Conservation (phyloP, 2,113 vertebrate genomes). For the Alligator mississippiensis region DNA sequence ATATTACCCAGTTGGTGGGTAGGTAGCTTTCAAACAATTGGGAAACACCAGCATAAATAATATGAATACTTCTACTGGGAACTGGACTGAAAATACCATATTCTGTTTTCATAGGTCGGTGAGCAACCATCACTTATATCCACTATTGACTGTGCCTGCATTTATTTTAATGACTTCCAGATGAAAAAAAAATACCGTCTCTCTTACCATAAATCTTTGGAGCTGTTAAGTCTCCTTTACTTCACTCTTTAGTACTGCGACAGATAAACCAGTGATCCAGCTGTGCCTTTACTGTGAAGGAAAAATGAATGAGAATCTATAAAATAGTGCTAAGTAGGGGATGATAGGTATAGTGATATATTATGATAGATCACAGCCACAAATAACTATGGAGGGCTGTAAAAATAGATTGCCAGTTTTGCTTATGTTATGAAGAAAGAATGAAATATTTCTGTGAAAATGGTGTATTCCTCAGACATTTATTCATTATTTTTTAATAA, state of each 20-base stretch:
- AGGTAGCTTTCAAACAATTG: background rate
- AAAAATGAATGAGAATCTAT: background rate
- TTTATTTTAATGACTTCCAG: background rate
- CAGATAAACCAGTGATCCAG: background rate
- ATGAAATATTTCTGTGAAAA: background rate
- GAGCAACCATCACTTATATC: rapidly evolving
- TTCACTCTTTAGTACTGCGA: background rate
- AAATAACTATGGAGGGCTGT: background rate
- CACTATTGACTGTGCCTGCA: background rate
- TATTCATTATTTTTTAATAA: background rate
- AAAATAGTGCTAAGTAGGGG: background rate
- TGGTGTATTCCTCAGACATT: background rate
- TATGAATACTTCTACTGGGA: rapidly evolving
- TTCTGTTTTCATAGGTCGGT: background rate
- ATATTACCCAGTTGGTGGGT: rapidly evolving
- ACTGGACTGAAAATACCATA: background rate
- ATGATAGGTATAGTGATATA: background rate
- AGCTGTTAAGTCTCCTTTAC: background rate
- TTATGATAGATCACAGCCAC: background rate
- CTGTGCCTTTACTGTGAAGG: background rate
- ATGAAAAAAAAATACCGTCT: background rate
- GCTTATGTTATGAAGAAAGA: background rate
- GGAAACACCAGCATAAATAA: background rate
- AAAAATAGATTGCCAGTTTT: background rate
- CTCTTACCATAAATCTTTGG: background rate